phyloP scores from a whole-genome alignment of 2,113 vertebrate species.

The Xenopus borealis region DNA sequence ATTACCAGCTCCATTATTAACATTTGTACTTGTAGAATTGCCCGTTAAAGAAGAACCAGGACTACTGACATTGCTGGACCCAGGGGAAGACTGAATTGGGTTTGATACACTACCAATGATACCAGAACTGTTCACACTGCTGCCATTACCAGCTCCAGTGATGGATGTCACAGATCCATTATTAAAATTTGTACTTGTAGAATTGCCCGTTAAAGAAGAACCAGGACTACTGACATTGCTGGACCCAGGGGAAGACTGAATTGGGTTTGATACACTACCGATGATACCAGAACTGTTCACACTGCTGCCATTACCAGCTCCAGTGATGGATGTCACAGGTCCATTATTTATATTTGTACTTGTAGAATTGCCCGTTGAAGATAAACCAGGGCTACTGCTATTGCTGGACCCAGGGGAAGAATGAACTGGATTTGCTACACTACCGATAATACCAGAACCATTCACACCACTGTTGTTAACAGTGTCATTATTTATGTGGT shows the following conservation, averaged over 20 bases:
- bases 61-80: background rate
- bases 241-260: background rate
- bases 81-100: background rate
- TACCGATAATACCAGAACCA: background rate
- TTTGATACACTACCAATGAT: background rate
- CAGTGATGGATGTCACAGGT: background rate
- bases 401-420: too few species aligned
- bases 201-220: too few species aligned
- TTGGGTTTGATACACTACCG: background rate
- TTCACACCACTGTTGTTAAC: background rate
- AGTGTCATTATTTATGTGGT: too few species aligned
- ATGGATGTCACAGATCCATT: background rate
- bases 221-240: background rate
- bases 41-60: too few species aligned
- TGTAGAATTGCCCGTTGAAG: too few species aligned
- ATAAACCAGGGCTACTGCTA: too few species aligned
- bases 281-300: too few species aligned
- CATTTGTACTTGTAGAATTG: background rate
- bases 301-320: background rate
- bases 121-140: background rate
- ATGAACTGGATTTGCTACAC: too few species aligned
- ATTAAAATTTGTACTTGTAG: background rate
- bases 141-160: background rate
- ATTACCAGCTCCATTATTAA: too few species aligned
- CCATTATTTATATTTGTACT: background rate